Percentiles rank a stretch among this genome's conserved stretches.
phyloP scores from a whole-genome alignment of 1,140 invertebrate species.

The silkworm (Bombyx mori) region ASM3026992v2 NC_085116.1:11161001-11161500 shows the following conservation, averaged over 20 bases:
- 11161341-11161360: slow-evolving; percentile 28
- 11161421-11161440: neutral
- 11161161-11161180: no score
- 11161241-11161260: slow-evolving; percentile 32
- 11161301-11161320: slow-evolving; percentile 20
- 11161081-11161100: no score
- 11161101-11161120: no score
- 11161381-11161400: slow-evolving; percentile 30
- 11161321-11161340: slow-evolving; percentile 31
- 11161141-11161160: no score
- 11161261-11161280: slow-evolving; percentile 56
- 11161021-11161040: no score
- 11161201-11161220: slow-evolving; percentile 2
- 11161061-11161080: no score
- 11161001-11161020: no score
- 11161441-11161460: neutral
- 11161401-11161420: slow-evolving; percentile 5
- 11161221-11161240: slow-evolving; percentile 42
- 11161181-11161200: neutral
- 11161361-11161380: slow-evolving; percentile 29
- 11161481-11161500: no score
- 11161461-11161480: no score
- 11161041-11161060: no score
- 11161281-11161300: slow-evolving; percentile 15
- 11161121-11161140: no score